A percentile compares a stretch with the other conserved stretches of the same genome.
phyloP scores from a whole-genome alignment of 2,113 vertebrate genomes.

The Onychostruthus taczanowskii region DNA sequence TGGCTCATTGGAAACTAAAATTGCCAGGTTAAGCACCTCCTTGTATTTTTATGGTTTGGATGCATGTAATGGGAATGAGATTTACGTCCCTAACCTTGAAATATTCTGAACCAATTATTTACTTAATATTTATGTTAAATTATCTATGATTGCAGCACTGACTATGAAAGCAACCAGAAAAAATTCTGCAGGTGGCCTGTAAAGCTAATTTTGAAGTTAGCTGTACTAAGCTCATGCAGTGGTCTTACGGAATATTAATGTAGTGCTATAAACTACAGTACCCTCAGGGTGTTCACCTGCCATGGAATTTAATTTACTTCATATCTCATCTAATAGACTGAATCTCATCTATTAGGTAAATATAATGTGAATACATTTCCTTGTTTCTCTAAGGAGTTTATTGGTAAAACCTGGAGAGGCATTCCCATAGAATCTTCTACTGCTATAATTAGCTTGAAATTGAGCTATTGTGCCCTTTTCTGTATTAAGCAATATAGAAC shows the following conservation, averaged over 20 bases:
- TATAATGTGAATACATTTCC: constrained; percentile 71
- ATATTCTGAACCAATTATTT: constrained; percentile 78
- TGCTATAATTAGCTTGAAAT: constrained; percentile 67
- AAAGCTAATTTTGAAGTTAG: constrained; percentile 80
- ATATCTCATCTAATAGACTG: constrained; percentile 79
- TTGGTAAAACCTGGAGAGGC: constrained; percentile 57
- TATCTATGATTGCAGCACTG: constrained; percentile 71
- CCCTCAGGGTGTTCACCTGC: constrained; percentile 78
- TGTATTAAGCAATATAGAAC: constrained; percentile 23
- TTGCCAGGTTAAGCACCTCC: constrained; percentile 38
- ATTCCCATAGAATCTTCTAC: constrained; percentile 54
- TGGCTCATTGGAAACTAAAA: constrained; percentile 53
- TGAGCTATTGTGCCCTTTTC: constrained; percentile 24
- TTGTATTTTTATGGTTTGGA: constrained; percentile 53
- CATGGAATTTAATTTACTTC: constrained; percentile 81
- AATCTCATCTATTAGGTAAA: constrained; percentile 79
- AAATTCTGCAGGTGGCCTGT: constrained; percentile 76
- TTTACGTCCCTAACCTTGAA: constrained; percentile 73
- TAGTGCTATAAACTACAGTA: constrained; percentile 68
- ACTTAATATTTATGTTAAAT: constrained; percentile 81
- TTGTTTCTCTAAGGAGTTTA: constrained; percentile 74
- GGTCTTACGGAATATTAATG: constrained; percentile 78
- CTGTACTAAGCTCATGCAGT: constrained; percentile 67
- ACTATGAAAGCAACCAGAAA: constrained; percentile 75
- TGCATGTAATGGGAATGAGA: constrained; percentile 59